phyloP scores from a whole-genome alignment of 2,113 vertebrate species.

The Phalacrocorax pelagicus region DNA sequence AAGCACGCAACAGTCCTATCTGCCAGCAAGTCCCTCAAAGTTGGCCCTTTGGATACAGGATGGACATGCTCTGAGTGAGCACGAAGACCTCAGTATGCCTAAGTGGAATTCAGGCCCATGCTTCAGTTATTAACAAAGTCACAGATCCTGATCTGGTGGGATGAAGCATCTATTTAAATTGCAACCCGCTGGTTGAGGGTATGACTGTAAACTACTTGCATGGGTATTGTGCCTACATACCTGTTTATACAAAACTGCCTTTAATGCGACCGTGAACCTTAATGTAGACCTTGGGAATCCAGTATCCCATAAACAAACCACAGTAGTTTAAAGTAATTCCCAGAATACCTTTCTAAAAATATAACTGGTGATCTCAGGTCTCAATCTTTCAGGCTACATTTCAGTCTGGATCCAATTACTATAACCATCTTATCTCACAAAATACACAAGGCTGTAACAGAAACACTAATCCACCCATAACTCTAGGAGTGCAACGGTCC shows the following conservation, averaged over 20 bases:
- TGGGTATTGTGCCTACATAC: background rate
- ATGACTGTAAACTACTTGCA: background rate
- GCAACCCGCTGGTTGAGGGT: background rate
- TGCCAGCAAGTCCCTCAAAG: background rate
- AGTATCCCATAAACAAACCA: background rate
- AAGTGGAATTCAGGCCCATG: background rate
- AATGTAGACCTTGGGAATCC: slow-evolving; percentile 16
- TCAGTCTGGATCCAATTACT: background rate
- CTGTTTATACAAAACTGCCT: background rate
- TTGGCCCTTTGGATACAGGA: background rate
- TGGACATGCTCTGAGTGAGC: background rate
- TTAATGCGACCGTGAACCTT: background rate
- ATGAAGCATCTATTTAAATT: background rate
- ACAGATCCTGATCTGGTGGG: background rate
- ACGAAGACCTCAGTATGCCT: background rate
- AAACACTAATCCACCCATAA: background rate
- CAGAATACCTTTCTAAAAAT: background rate
- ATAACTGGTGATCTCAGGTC: background rate
- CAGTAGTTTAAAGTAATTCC: background rate
- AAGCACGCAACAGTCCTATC: background rate
- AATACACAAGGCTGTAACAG: background rate
- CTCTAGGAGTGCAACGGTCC: background rate
- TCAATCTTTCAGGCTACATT: background rate
- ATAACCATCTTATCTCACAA: background rate
- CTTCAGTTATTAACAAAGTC: background rate